Evolutionary conservation across 92 coral and sea anemone species (phyloP).

Genomic region (Metridium senile): DNA sequence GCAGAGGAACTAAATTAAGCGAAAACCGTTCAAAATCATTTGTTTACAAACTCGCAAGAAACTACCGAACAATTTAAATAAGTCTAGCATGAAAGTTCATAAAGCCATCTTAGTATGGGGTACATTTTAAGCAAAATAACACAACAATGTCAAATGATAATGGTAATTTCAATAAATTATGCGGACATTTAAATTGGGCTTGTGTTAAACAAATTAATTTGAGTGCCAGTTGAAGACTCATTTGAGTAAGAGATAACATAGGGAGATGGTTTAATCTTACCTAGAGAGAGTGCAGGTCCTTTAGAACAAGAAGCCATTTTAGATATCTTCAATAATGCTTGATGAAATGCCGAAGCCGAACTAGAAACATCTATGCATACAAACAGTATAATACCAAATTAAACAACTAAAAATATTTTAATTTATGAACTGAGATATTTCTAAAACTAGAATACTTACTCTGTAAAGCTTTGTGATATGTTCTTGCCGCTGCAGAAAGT

Average conservation of each 20-base stretch:
- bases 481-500: conserved; percentile 73
- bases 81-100: neutral
- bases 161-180: neutral
- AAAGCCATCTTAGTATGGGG: neutral
- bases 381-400: conserved; percentile 16
- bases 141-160: neutral
- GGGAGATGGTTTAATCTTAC: no score
- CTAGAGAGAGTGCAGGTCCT: conserved; percentile 74
- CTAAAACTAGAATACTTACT: conserved; percentile 54
- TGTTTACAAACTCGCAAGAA: neutral
- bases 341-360: conserved; percentile 66
- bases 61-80: no score
- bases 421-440: neutral
- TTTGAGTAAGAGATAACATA: neutral
- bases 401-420: conserved; percentile 6
- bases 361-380: conserved; percentile 62
- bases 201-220: neutral
- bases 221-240: neutral
- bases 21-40: no score
- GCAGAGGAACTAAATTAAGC: no score
- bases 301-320: conserved; percentile 71
- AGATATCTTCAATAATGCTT: conserved; percentile 77
- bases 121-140: conserved; percentile 1
- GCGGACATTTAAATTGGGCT: neutral
- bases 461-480: conserved; percentile 87